A percentile compares a stretch with the other conserved stretches of the same genome.
Evolutionary conservation across 2,888 invertebrate genomes (phyloP).

Genomic region (Siphonodentalium dalli): DNA sequence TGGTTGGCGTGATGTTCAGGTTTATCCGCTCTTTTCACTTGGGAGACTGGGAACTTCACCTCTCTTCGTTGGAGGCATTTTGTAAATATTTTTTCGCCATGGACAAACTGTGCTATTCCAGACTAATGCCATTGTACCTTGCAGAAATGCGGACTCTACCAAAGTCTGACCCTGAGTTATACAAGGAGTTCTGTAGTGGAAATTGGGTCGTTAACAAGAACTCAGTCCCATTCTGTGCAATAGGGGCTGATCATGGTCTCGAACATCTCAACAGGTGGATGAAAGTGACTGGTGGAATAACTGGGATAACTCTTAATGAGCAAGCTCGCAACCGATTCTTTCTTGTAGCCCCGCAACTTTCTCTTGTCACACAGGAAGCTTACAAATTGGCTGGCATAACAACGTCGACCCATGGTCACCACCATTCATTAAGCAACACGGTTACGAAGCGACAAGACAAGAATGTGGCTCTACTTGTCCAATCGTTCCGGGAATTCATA

Average conservation of each 20-base stretch:
- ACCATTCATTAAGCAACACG: no score
- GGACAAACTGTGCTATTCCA: slow-evolving; percentile 7
- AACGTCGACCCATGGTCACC: no score
- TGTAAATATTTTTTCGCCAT: slow-evolving; percentile 10
- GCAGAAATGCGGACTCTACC: slow-evolving; percentile 3
- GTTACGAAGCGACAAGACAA: no score
- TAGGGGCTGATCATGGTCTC: slow-evolving; percentile 8
- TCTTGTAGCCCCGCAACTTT: background rate
- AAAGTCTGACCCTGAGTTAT: background rate
- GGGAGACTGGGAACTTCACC: slow-evolving; percentile 3
- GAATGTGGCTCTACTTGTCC: no score
- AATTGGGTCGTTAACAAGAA: slow-evolving; percentile 10
- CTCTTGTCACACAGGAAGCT: background rate
- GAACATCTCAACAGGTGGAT: slow-evolving; percentile 9
- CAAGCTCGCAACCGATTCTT: slow-evolving; percentile 3
- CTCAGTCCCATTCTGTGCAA: slow-evolving; percentile 7
- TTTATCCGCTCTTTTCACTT: background rate
- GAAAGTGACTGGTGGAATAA: slow-evolving; percentile 11
- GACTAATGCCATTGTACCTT: slow-evolving; percentile 9
- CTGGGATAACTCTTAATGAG: slow-evolving; percentile 5
- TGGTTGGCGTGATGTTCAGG: background rate
- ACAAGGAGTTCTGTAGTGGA: background rate
- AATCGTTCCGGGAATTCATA: no score
- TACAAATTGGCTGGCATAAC: background rate
- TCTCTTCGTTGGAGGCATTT: slow-evolving; percentile 1